Evolutionary conservation across 2,113 vertebrate species (phyloP), one percentile per base, ranked within the genome.

Genomic region (Nerophis ophidion): DNA sequence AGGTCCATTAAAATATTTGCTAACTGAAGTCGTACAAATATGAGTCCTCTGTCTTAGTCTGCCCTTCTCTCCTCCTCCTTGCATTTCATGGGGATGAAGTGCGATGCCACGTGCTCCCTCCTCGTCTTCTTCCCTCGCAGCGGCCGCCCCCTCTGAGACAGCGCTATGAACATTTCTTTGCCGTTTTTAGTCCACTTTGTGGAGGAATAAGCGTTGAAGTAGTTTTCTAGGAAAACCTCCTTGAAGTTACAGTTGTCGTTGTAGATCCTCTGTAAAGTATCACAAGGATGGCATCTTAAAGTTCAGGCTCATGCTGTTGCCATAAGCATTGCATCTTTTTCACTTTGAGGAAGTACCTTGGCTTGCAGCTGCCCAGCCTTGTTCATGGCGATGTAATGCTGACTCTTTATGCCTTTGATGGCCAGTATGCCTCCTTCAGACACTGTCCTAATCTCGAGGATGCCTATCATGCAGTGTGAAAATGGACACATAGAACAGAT

Each of bases 161-260:
- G 84, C 19, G 96, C 92, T 71, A 99, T 89, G 88, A 95, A 99
- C 95, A 98, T 97, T 75, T 94, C 92, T 78, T 91, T 94, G 75
- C 92, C 92, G 49, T 90, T 91, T 84, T 92, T 92, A 83, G 91
- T 97, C 94, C 94, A 95, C 84, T 92, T 95, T 80, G 91, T 91
- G 55, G 96, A 99, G 68, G 94, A 93, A 7, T 99, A 99, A 0
- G 96, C 97, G 8, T 95, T 98, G 66, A 96, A 98, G 81, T 94
- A 93, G 74, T 99, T 99, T 90, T 99, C 97, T 89, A 98, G 89
- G 84, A 98, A 95, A 72, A 95, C 85, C 87, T 99, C 97, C 68
- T 93, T 95, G 85, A 99, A 99, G 90, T 96, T 95, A 90, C 97
- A 99, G 84, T 93, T 95, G 66, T 99, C 94, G 1, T 89, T 95